These are phyloP conservation scores for Tetrapedia diversipes DNA, from an alignment of 2,888 invertebrate species.

Conservation along the genomic window DNA sequence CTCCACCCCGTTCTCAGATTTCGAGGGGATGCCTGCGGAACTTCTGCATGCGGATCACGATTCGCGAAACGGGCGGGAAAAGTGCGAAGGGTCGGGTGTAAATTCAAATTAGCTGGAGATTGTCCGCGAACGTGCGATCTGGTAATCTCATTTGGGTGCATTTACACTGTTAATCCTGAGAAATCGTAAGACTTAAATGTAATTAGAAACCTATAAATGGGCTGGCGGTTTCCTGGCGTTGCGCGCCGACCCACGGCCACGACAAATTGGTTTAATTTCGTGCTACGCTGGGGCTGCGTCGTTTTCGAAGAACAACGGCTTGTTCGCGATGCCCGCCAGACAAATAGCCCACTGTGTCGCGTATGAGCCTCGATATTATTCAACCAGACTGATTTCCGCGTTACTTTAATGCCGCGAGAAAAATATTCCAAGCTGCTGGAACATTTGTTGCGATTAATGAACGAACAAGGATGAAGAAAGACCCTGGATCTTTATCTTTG, in stretches of 20 bases:
- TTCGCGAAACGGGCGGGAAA: slow-evolving; percentile 41
- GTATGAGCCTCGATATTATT: slow-evolving; percentile 18
- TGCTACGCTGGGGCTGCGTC: slow-evolving; percentile 29
- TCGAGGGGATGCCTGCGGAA: neutral
- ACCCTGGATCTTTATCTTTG: too few relatives aligned
- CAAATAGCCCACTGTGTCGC: neutral
- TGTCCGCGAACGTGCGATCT: slow-evolving; percentile 64
- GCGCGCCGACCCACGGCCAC: slow-evolving; percentile 28
- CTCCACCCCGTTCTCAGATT: neutral
- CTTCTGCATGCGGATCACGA: slow-evolving; percentile 34
- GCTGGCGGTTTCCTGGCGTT: slow-evolving; percentile 49
- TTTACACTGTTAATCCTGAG: slow-evolving; percentile 63
- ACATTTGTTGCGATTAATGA: neutral
- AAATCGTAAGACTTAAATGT: slow-evolving; percentile 67
- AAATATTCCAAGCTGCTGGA: neutral
- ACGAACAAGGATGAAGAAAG: too few relatives aligned
- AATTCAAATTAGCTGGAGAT: slow-evolving; percentile 65
- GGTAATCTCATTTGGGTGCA: slow-evolving; percentile 56
- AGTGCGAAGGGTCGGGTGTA: slow-evolving; percentile 55
- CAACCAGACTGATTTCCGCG: neutral
- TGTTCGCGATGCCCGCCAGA: slow-evolving; percentile 6
- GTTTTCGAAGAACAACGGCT: slow-evolving; percentile 42
- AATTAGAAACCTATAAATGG: slow-evolving; percentile 70
- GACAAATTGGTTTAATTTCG: slow-evolving; percentile 67
- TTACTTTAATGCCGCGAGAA: neutral